Evolutionary conservation across 2,888 invertebrate species (phyloP).

Genomic region (Notodonta ziczac): DNA sequence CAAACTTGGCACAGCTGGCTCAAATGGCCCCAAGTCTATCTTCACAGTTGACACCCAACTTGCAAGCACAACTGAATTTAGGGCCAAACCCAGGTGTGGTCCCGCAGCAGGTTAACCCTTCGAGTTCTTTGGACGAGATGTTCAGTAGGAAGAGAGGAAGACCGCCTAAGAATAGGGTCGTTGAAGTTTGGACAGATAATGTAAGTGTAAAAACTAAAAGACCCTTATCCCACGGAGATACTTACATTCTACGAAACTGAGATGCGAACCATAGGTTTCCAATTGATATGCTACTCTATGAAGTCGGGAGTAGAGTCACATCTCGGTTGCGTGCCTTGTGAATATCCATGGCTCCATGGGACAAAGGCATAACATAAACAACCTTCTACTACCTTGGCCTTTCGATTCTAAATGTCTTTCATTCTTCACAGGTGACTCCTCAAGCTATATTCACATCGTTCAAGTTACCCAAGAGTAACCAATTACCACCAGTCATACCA

Average conservation of each 20-base stretch:
- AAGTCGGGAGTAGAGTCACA: too few relatives aligned
- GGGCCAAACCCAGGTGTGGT: slow-evolving; percentile 67
- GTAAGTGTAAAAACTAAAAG: slow-evolving; percentile 75
- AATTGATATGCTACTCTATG: too few relatives aligned
- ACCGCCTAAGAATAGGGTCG: slow-evolving; percentile 98
- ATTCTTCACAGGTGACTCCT: slow-evolving; percentile 85
- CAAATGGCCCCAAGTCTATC: slow-evolving; percentile 78
- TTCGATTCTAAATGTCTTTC: background rate
- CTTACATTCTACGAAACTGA: too few relatives aligned
- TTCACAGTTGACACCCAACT: slow-evolving; percentile 72
- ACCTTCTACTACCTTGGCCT: background rate
- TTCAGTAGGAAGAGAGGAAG: slow-evolving; percentile 96
- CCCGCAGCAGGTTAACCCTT: slow-evolving; percentile 76
- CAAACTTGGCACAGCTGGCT: slow-evolving; percentile 75
- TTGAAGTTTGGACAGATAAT: slow-evolving; percentile 95
- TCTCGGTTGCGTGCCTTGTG: too few relatives aligned
- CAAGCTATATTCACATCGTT: slow-evolving; percentile 97
- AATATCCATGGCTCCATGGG: too few relatives aligned
- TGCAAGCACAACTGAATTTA: slow-evolving; percentile 74
- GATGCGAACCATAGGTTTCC: too few relatives aligned
- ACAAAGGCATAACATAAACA: too few relatives aligned
- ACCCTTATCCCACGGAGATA: too few relatives aligned
- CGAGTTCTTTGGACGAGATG: slow-evolving; percentile 94
- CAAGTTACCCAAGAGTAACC: slow-evolving; percentile 91
- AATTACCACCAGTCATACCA: slow-evolving; percentile 69